Conservation (phyloP, 2,888 invertebrate genomes). For the Drosophila formosana region DNA sequence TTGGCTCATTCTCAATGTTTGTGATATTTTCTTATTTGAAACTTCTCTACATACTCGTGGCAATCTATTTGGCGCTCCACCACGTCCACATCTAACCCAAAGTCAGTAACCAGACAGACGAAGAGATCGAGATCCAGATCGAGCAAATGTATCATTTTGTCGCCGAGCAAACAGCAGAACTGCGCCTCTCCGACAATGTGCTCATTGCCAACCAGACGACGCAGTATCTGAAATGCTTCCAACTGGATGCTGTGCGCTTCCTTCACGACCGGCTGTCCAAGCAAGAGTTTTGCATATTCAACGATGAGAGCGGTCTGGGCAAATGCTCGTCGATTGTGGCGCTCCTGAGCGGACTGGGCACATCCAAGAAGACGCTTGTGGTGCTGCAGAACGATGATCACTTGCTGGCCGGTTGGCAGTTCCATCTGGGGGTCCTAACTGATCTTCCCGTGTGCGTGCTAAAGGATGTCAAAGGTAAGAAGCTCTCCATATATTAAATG, state of each 20-base stretch:
- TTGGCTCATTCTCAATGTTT: slow-evolving; percentile 84
- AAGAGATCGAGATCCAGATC: background rate
- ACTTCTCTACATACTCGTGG: slow-evolving; percentile 83
- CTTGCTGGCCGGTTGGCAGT: slow-evolving; percentile 81
- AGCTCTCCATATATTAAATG: no score
- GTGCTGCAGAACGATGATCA: slow-evolving; percentile 82
- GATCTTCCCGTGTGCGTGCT: slow-evolving; percentile 74
- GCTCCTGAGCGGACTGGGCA: slow-evolving; percentile 72
- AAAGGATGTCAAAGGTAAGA: slow-evolving; percentile 71
- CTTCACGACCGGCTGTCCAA: slow-evolving; percentile 79
- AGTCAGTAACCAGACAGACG: background rate
- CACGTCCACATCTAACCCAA: slow-evolving; percentile 41
- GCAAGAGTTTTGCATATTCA: slow-evolving; percentile 80
- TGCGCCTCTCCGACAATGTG: slow-evolving; percentile 69
- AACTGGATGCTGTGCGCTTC: slow-evolving; percentile 82
- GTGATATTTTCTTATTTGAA: slow-evolving; percentile 84
- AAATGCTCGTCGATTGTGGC: slow-evolving; percentile 78
- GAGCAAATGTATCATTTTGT: slow-evolving; percentile 82
- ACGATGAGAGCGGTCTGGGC: slow-evolving; percentile 84
- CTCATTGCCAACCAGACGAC: slow-evolving; percentile 73
- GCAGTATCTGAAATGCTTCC: slow-evolving; percentile 83
- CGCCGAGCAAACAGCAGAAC: slow-evolving; percentile 76
- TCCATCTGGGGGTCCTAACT: slow-evolving; percentile 81
- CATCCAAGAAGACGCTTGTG: slow-evolving; percentile 75
- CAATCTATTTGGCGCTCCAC: slow-evolving; percentile 82